Evolutionary conservation across 2,888 invertebrate genomes (phyloP), one percentile per base, ranked within the genome.

Genomic region (Sinodicranocentrus sp.): DNA sequence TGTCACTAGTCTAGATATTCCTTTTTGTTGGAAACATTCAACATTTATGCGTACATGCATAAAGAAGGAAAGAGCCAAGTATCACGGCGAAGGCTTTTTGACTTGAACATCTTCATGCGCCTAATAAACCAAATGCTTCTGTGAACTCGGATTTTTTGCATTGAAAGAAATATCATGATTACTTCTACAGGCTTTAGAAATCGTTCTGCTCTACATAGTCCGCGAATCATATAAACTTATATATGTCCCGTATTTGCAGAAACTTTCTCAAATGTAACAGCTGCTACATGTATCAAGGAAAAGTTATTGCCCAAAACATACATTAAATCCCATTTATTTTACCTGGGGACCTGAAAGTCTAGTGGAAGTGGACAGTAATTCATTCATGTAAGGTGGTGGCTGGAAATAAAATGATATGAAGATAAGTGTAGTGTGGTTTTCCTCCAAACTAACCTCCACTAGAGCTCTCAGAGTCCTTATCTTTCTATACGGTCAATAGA

Each of bases 301-400:
- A 70, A 78, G 61, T 70, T 78, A 78, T 78, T 78, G 19, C 78
- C 48, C 33, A 70, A 78, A 70, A 67, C 67, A 67, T 67, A 43
- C 68, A 77, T 77, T 77, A 77, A 77, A 59, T 57, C 48, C 65
- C 28, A 28, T 59, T 28, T 33, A 78, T 78, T 77, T 70, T 44
- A 78, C 78, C 70, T 78, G 59, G 5, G 48, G 6, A 33, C 25
- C 21, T 13, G 67, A 63, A 43, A 57, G 67, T 57, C 17, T n/a
- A 39, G 61, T 3, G 44, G 63, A 67, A 25, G 5, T 26, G 17
- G 68, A 43, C 43, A 68, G 67, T 68, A 67, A 77, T 77, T 68
- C 76, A 77, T 77, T 77, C 76, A 23, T 26, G 25, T 68, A 65
- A 26, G 61, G 17, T 26, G 33, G 5, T 33, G 33, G 33, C 33